Evolutionary conservation across 2,113 vertebrate species (phyloP), one percentile per base, ranked within the genome.

Genomic region (Psephotus haematonotus): DNA sequence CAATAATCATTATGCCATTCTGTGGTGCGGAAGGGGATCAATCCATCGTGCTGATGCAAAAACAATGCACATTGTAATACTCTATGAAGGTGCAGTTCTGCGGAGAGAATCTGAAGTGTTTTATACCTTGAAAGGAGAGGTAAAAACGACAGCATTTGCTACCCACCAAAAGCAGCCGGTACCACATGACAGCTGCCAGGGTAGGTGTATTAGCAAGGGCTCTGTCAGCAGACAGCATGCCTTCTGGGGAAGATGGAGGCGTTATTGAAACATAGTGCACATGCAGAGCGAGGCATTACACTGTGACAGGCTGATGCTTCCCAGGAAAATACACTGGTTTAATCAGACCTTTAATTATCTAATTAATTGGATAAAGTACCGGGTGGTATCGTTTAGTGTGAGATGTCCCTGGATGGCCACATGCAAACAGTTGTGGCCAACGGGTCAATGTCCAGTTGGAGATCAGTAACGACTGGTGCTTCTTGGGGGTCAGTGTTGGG

Each of bases 271-370:
- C 22, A 67, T 72, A 95, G 86, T 27, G 31, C 59, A 92, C 33
- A 82, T 11, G 49, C 52, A 68, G 57, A 95, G 64, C 0, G 6
- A 64, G 57, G 75, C 44, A 28, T 80, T 77, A 70, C 64, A n/a
- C 31, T 18, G 55, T 60, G 86, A 72, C 53, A 77, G 86, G 33
- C 43, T 62, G 69, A 82, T 78, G 63, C 62, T 88, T 72, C 78
- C 75, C 15, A 52, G 86, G 46, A 72, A 94, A 85, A 72, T 0
- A 80, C 14, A 78, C 12, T 86, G 55, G 27, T 95, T 90, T 81
- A 88, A 95, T 82, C 19, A 43, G 41, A 72, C 20, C 19, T 95
- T 89, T 95, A 91, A 88, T 91, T 94, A 86, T 94, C 96, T 93
- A 47, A 90, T 94, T 39, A 39, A 39, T 39, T 39, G 39, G 39